Evolutionary conservation across 2,888 invertebrate species (phyloP), one percentile per base, ranked within the genome.

Genomic region (Anticlea derivata): DNA sequence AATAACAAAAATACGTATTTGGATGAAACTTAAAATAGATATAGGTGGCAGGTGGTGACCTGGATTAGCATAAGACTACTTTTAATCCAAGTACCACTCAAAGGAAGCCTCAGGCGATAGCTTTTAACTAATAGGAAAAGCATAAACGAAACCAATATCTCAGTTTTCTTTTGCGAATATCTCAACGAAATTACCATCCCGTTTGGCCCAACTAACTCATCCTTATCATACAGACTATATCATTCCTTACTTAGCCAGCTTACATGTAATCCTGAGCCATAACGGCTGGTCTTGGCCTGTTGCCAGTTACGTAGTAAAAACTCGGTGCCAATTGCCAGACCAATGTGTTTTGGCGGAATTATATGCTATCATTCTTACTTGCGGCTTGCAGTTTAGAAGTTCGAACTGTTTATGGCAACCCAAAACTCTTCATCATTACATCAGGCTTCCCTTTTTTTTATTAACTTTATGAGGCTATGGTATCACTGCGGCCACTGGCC

Each of bases 281-380:
- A 55, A 48, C 57, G 26, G 41, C 7, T 41, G 31, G 49, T 35
- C 27, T 54, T 62, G 62, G 62, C 55, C 48, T 22, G 33, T 40
- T 13, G 58, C 62, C 62, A 62, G 48, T 56, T 50, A 48, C 37
- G 50, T 46, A 41, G 51, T 45, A 61, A 61, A 61, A 59, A 54
- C 48, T 41, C 30, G 6, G 26, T 47, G 49, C 68, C 70, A 60
- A 73, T 71, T 62, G 65, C 69, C 68, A 63, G 62, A 65, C 68
- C 70, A 63, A 65, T 65, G 66, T 62, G 65, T 73, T 73, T 68
- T 68, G 71, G 68, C 70, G 50, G 62, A 60, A 58, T 66, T 65
- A 66, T 61, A 55, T 58, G 47, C 54, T 40, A 65, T 68, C 60
- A 66, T 55, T 64, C 65, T 63, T 46, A 41, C 35, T 56, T 52